Evolutionary conservation across 1,140 invertebrate species (phyloP), one percentile per base, ranked within the genome.

Genomic region (Drosophila ogumai): DNA sequence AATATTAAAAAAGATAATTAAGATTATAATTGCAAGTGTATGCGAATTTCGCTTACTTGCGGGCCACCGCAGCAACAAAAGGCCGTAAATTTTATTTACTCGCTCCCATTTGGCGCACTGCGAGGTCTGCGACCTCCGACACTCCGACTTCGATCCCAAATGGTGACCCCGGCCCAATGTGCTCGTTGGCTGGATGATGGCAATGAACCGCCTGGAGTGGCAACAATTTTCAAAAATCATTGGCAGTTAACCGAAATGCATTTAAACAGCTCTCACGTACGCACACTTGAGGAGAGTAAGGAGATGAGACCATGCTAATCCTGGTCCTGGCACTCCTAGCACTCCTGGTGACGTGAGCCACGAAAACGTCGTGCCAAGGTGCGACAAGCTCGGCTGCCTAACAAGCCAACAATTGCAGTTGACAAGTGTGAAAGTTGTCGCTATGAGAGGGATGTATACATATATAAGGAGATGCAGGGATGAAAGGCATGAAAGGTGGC

Each of bases 41-140:
- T 32, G 32, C 22, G 63, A 46, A 57, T 78, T 82, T 52, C 56
- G 80, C 68, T 68, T 65, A 78, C 84, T 81, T 84, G 80, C 85
- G 80, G 69, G 19, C 68, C 64, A 81, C 81, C 74, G 78, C 77
- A 66, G 76, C 85, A 90, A 88, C 85, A 90, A 88, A 90, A 81
- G 84, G 74, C 85, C 74, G 85, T 88, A 90, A 73, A 88, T 90
- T 84, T 81, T 88, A 88, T 88, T 88, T 88, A 90, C 74, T 81
- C 71, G 81, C 69, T 68, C 69, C 82, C 81, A 81, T 84, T 90
- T 84, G 73, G 61, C 46, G 40, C 50, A 49, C 64, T 57, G 31
- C 65, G 63, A 65, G 49, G 55, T 28, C 28, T 47, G 25, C 40
- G 31, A 41, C 28, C 64, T n/a, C 58, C 43, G 17, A 13, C 15